A percentile compares a stretch with the other conserved stretches of the same genome.
phyloP scores from a whole-genome alignment of 2,113 vertebrate species.

The Oncorhynchus masou region DNA sequence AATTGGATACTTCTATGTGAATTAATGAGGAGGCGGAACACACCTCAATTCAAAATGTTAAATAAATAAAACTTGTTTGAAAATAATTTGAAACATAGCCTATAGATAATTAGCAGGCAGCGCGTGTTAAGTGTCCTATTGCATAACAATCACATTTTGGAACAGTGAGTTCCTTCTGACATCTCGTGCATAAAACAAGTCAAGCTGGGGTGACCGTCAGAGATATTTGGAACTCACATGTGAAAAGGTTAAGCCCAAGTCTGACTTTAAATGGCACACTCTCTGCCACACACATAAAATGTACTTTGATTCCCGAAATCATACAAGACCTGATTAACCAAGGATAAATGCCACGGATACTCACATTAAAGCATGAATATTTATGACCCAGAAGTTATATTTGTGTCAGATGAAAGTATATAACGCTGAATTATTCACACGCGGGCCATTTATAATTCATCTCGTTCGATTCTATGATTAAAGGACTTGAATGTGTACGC shows the following conservation, averaged over 20 bases:
- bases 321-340: conserved; percentile 74
- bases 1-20: no score
- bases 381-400: conserved; percentile 71
- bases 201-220: no score
- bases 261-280: conserved; percentile 20
- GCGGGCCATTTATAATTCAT: conserved; percentile 73
- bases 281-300: conserved; percentile 53
- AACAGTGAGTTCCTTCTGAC: no score
- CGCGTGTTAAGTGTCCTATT: no score
- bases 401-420: conserved; percentile 78
- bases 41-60: no score
- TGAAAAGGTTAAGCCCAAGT: conserved; percentile 34
- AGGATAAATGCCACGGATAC: conserved; percentile 71
- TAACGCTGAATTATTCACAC: conserved; percentile 73
- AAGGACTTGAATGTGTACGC: conserved; percentile 70
- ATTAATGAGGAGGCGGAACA: no score
- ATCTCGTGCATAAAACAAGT: no score
- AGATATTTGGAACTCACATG: no score
- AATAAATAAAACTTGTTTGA: no score
- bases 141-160: no score
- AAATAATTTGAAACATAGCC: no score
- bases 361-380: conserved; percentile 76
- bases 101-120: no score
- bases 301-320: conserved; percentile 69
- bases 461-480: conserved; percentile 75